Evolutionary conservation across 1,140 invertebrate genomes (phyloP).

Genomic region (Lamellibrachia luymesi): DNA sequence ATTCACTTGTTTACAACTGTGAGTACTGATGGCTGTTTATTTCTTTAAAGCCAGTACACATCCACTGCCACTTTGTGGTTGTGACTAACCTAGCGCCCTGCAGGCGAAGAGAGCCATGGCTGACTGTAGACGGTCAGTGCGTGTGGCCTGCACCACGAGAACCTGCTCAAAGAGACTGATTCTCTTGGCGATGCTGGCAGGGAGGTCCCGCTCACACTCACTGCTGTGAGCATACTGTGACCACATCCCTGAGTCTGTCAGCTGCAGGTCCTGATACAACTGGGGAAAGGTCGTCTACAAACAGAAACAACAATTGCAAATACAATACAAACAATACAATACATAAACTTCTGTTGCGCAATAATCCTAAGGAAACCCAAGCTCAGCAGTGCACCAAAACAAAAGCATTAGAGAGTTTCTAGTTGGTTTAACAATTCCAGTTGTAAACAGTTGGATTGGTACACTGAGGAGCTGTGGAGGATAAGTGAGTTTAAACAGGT

Average conservation of each 20-base stretch:
- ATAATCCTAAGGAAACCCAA: no score
- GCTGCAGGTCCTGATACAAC: slow-evolving; percentile 65
- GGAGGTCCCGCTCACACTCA: slow-evolving; percentile 64
- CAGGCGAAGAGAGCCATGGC: slow-evolving; percentile 72
- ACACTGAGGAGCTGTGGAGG: no score
- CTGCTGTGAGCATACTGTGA: slow-evolving; percentile 65
- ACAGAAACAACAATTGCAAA: slow-evolving; percentile 12
- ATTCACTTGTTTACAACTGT: no score
- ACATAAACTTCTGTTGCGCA: no score
- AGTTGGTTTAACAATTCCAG: no score
- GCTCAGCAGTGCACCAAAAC: no score
- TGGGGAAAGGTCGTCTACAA: slow-evolving; percentile 62
- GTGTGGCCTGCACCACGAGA: slow-evolving; percentile 76
- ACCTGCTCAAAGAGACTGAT: slow-evolving; percentile 79
- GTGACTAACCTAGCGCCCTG: slow-evolving; percentile 51
- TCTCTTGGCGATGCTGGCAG: slow-evolving; percentile 60
- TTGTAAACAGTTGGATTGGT: no score
- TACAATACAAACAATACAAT: no score
- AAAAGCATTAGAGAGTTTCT: no score
- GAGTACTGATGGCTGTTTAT: no score
- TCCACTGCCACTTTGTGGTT: background rate
- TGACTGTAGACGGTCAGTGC: slow-evolving; percentile 77
- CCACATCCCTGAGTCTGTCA: slow-evolving; percentile 70
- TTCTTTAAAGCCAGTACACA: no score
- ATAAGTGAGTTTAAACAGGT: no score